These are phyloP conservation scores for Lanistes nyassanus DNA, from an alignment of 1,140 invertebrate species.

Conservation along the genomic window DNA sequence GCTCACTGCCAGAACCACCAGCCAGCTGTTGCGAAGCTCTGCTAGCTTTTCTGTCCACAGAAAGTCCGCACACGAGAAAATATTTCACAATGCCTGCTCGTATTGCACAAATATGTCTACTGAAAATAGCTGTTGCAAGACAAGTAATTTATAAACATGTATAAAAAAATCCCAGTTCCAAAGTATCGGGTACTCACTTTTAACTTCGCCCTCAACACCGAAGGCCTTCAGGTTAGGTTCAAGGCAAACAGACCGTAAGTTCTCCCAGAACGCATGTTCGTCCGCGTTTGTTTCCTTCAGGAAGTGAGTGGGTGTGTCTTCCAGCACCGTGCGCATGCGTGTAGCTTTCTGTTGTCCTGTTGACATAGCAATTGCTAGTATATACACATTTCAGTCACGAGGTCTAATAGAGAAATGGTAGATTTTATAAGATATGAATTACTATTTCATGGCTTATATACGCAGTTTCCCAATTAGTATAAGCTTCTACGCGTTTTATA, in stretches of 20 bases:
- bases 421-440: too few species aligned
- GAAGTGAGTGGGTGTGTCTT: conserved; percentile 20
- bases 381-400: too few species aligned
- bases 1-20: conserved; percentile 39
- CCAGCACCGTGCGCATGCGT: conserved; percentile 31
- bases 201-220: conserved; percentile 41
- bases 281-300: conserved; percentile 29
- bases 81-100: background rate
- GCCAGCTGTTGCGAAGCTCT: conserved; percentile 37
- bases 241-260: conserved; percentile 34
- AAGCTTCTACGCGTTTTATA: too few species aligned
- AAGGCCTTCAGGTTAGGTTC: conserved; percentile 39
- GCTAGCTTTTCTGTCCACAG: conserved; percentile 36
- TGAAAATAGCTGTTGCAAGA: background rate
- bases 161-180: background rate
- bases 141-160: background rate
- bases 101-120: background rate
- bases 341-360: conserved; percentile 33
- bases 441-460: too few species aligned
- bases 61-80: too few species aligned
- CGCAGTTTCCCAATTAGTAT: too few species aligned
- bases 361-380: background rate
- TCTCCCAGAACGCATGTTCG: conserved; percentile 44
- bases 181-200: conserved; percentile 26
- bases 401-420: too few species aligned